These are phyloP conservation scores for Quadriops clusia DNA, from an alignment of 2,888 invertebrate genomes.

Conservation along the genomic window DNA sequence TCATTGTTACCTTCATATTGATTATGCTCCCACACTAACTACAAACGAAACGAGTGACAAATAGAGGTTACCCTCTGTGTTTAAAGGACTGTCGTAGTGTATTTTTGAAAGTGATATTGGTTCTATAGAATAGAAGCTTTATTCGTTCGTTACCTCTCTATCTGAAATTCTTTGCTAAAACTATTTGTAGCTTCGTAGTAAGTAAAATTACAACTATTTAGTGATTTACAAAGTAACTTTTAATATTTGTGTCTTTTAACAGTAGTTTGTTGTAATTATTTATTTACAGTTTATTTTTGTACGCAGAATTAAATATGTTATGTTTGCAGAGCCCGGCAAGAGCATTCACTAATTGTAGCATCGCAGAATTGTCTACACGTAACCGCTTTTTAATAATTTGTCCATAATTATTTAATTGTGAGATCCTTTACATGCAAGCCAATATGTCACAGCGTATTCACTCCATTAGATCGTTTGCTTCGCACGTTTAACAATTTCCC, in stretches of 20 bases:
- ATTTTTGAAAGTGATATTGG: conserved; percentile 13
- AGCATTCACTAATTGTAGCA: conserved; percentile 37
- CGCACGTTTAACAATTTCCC: no score
- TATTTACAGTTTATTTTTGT: conserved; percentile 22
- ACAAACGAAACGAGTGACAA: conserved; percentile 6
- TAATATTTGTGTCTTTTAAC: conserved; percentile 17
- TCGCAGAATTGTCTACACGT: conserved; percentile 35
- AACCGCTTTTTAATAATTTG: conserved; percentile 27
- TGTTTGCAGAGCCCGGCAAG: conserved; percentile 37
- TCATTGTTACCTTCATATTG: conserved; percentile 7
- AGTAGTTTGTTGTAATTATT: conserved; percentile 19
- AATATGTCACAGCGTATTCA: no score
- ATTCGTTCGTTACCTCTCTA: conserved; percentile 12
- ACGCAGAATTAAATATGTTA: conserved; percentile 35
- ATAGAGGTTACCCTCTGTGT: conserved; percentile 4
- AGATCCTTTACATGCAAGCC: no score
- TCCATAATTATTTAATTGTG: conserved; percentile 10
- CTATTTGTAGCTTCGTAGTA: conserved; percentile 19
- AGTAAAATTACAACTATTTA: conserved; percentile 15
- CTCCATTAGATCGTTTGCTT: no score
- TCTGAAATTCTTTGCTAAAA: conserved; percentile 11
- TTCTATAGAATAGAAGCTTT: conserved; percentile 13
- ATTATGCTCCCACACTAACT: conserved; percentile 8
- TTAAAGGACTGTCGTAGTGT: conserved; percentile 11
- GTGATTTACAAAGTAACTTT: conserved; percentile 10